Conservation (phyloP, 2,113 vertebrate species). For the Megalops atlanticus region DNA sequence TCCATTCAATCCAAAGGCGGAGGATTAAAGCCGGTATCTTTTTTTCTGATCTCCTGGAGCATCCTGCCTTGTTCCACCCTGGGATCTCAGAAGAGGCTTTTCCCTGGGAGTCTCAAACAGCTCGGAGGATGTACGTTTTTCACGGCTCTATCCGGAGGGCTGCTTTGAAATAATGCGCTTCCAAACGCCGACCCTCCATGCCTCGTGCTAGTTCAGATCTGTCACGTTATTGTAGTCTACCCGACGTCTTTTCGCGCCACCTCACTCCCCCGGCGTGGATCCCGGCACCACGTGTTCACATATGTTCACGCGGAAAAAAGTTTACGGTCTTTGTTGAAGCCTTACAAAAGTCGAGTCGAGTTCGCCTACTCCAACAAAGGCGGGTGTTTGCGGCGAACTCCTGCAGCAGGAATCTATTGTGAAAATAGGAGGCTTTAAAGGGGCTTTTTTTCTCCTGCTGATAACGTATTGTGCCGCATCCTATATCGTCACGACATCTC, state of each 20-base stretch:
- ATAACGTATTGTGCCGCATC: too few species aligned
- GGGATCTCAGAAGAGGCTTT: constrained; percentile 6
- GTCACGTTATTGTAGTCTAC: constrained; percentile 20
- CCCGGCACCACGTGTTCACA: not conserved
- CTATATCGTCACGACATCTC: too few species aligned
- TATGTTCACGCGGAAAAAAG: constrained; percentile 11
- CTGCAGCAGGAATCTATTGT: not conserved
- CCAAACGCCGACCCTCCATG: constrained; percentile 26
- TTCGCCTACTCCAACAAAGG: not conserved
- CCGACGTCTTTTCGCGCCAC: not conserved
- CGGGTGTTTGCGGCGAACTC: constrained; percentile 1
- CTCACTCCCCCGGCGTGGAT: not conserved
- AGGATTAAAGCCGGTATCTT: constrained; percentile 33
- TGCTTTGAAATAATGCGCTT: constrained; percentile 37
- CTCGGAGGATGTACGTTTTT: constrained; percentile 22
- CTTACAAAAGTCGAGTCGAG: not conserved
- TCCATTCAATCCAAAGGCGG: constrained; percentile 20
- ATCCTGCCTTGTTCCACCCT: not conserved
- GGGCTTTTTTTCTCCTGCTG: too few species aligned
- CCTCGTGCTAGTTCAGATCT: constrained; percentile 28
- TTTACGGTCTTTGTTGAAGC: not conserved
- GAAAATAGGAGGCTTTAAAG: too few species aligned
- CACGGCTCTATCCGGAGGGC: not conserved
- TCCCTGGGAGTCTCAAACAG: constrained; percentile 21
- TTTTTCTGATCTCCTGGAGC: constrained; percentile 24